phyloP scores from a whole-genome alignment of 2,797 vertebrate genomes.

The Arnoldichthys spilopterus region DNA sequence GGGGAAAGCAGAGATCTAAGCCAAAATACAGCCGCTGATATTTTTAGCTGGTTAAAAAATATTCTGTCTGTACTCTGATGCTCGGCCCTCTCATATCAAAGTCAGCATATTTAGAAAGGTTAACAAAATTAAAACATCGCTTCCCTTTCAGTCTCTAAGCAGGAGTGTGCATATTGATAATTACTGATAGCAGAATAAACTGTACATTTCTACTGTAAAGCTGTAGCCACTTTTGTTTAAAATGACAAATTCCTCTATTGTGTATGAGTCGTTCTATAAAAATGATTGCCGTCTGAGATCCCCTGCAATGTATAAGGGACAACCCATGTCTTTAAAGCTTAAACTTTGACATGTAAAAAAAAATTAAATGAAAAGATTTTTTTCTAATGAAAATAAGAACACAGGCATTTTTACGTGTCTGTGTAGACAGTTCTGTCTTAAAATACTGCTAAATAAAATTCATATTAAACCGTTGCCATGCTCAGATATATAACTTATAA shows the following conservation, averaged over 20 bases:
- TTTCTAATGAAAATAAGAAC: too few relatives aligned
- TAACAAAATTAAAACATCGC: constrained; percentile 21
- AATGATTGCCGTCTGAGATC: too few relatives aligned
- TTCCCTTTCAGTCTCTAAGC: constrained; percentile 27
- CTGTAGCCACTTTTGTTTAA: neutral
- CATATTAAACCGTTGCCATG: neutral
- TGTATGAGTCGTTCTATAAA: too few relatives aligned
- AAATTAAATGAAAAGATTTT: too few relatives aligned
- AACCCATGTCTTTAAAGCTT: too few relatives aligned
- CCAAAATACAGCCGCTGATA: constrained; percentile 64
- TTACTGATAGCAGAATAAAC: constrained; percentile 8
- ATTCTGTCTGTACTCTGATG: constrained; percentile 50
- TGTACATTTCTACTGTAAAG: neutral
- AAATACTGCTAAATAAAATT: neutral
- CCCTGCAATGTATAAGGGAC: too few relatives aligned
- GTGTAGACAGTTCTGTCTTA: neutral
- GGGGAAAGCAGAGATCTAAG: constrained; percentile 50
- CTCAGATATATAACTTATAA: neutral
- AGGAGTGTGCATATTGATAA: neutral
- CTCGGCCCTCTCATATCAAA: constrained; percentile 49
- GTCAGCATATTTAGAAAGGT: constrained; percentile 53
- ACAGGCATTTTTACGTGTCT: neutral
- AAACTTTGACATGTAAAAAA: too few relatives aligned
- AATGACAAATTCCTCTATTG: neutral
- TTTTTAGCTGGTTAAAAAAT: constrained; percentile 76